Evolutionary conservation across 2,797 vertebrate species (phyloP), one percentile per base, ranked within the genome.

Genomic region (Anabacerthia variegaticeps): DNA sequence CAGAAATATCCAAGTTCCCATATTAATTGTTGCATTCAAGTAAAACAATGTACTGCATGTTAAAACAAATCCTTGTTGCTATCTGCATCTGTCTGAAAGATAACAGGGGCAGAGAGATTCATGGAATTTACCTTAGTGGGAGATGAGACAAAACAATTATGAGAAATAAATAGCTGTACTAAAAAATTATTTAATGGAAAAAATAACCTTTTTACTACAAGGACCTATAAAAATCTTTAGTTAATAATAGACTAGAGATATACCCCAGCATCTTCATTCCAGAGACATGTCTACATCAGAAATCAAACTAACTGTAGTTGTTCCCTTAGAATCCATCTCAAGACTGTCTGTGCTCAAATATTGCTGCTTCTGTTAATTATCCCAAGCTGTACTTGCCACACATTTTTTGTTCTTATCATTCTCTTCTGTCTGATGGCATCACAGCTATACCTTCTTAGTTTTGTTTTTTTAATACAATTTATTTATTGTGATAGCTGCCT

Each of bases 31-130:
- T 46, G 9, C 52, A 9, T 74, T 71, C 14, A 75, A 56, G 23
- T 30, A n/a, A 78, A 89, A 54, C 7, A 41, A 23, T 12, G 30
- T 14, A n/a, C 1, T 55, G 71, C 27, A 2, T 34, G 12, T 68
- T 49, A 65, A 46, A 74, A 85, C 1, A 66, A 89, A 83, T 43
- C 17, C 15, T 11, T 66, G 7, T 39, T 69, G 6, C 6, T 66
- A 27, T 43, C 27, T 72, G 30, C 11, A 24, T 65, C n/a, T 27
- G 14, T 49, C 43, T 80, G 76, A 79, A 85, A 73, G n/a, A 59
- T 10, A 63, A 80, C 0, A 0, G 9, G 7, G 26, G 13, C 17
- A 77, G 19, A 44, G 11, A 39, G 17, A 12, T 61, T 4, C 5
- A 44, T 36, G 17, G 48, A 67, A 80, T 71, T 71, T 84, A 59